These are phyloP conservation scores for Aldrovandia affinis DNA, from an alignment of 2,797 vertebrate species.

Conservation along the genomic window DNA sequence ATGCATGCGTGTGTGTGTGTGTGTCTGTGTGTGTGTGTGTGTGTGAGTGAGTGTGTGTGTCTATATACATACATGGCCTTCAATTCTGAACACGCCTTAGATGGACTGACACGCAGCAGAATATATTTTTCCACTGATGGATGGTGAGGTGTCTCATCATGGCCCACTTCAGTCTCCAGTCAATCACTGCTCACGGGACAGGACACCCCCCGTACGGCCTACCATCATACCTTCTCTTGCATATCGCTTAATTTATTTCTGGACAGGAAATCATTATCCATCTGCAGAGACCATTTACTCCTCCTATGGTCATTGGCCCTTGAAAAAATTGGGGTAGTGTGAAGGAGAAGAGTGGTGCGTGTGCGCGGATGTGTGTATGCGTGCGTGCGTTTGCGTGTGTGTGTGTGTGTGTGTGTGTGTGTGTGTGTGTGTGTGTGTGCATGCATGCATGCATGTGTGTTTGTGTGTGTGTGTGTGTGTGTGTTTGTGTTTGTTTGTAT, in stretches of 20 bases:
- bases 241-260: slow-evolving; percentile 69
- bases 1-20: no score
- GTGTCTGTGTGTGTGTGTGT: no score
- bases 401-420: neutral
- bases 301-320: slow-evolving; percentile 52
- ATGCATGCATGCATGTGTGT: no score
- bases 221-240: slow-evolving; percentile 38
- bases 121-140: slow-evolving; percentile 12
- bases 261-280: slow-evolving; percentile 70
- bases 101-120: neutral
- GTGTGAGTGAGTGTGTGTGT: no score
- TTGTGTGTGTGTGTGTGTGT: no score
- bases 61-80: no score
- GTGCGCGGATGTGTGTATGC: no score
- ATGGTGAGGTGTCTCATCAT: neutral
- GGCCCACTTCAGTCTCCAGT: neutral
- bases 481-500: no score
- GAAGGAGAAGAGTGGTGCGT: neutral
- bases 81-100: no score
- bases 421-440: neutral
- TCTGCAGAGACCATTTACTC: slow-evolving; percentile 69
- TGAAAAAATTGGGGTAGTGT: neutral
- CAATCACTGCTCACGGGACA: neutral
- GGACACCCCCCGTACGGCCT: neutral
- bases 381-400: no score